Evolutionary conservation across 2,888 invertebrate species (phyloP), one percentile per base, ranked within the genome.

Genomic region (Limenitis camilla): DNA sequence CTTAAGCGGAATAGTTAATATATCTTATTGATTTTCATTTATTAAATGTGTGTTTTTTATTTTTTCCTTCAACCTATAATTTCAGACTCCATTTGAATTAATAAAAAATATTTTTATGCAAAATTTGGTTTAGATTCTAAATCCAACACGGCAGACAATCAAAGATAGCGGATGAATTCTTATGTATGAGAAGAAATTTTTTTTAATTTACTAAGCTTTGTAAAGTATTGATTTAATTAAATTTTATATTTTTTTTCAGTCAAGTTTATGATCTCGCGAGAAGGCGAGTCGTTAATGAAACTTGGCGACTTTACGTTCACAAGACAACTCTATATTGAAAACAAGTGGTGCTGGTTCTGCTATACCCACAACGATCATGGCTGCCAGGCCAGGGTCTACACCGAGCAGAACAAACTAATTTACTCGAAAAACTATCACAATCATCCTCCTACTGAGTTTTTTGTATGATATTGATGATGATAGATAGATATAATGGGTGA

Each of bases 361-460:
- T 83, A 86, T 58, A 86, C 87, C 0, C 84, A 87, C 63, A 73
- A 66, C 48, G 60, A 61, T 6, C 66, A 72, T 8, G 81, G 80
- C 3, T 88, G 88, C 49, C 69, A 73, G 5, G 88, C 87, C 6
- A 78, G 72, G 59, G 77, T 78, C 1, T 81, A 76, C 60, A 86
- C 86, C 0, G 74, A 81, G 40, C 60, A 63, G 9, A 70, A 78
- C 49, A 74, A 68, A 56, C 60, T 88, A 10, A 63, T 82, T 8
- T 78, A 72, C 47, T 74, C 81, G 4, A 81, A 74, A 61, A 86
- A 85, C 53, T 55, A 67, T 0, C 87, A 88, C 45, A 87, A 81
- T 55, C 88, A 88, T 63, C 76, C 75, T 0, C 87, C 88, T 1
- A 85, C 86, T 1, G 87, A 85, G 59, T 88, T 87, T 59, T 87